A percentile compares a stretch with the other conserved stretches of the same genome.
Evolutionary conservation across 2,113 vertebrate species (phyloP).

Genomic region (Tor tambroides): DNA sequence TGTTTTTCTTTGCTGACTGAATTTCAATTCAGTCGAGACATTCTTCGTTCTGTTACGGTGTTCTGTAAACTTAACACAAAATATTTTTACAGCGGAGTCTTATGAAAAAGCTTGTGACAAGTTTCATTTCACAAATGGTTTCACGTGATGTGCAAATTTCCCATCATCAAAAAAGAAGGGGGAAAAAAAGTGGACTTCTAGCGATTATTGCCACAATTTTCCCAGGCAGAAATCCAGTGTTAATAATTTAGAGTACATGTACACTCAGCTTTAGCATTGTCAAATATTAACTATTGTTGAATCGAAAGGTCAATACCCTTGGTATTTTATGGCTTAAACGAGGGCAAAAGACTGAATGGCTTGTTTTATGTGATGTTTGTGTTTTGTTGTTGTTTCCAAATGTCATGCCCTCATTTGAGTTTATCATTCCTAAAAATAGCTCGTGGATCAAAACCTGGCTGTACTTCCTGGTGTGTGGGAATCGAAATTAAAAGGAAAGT

Average conservation of each 20-base stretch:
- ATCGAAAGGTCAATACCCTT: background rate
- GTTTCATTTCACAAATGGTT: background rate
- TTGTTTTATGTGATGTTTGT: background rate
- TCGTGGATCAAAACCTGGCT: background rate
- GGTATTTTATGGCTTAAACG: background rate
- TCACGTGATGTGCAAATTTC: background rate
- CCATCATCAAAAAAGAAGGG: background rate
- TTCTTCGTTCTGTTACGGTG: background rate
- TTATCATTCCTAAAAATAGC: background rate
- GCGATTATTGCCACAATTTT: background rate
- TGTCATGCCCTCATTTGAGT: background rate
- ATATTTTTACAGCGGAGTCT: background rate
- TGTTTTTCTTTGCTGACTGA: background rate
- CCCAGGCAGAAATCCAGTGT: background rate
- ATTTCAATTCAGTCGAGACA: background rate
- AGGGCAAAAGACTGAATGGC: too few species aligned
- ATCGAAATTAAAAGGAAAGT: background rate
- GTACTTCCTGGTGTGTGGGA: background rate
- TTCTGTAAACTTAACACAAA: background rate
- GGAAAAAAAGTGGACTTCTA: background rate
- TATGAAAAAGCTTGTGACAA: background rate
- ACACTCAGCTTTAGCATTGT: background rate
- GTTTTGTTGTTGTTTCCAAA: background rate
- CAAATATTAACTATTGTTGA: slow-evolving; percentile 26
- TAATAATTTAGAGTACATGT: background rate